Evolutionary conservation across 2,888 invertebrate genomes (phyloP), one percentile per base, ranked within the genome.

Genomic region (Sminthurides aquaticus): DNA sequence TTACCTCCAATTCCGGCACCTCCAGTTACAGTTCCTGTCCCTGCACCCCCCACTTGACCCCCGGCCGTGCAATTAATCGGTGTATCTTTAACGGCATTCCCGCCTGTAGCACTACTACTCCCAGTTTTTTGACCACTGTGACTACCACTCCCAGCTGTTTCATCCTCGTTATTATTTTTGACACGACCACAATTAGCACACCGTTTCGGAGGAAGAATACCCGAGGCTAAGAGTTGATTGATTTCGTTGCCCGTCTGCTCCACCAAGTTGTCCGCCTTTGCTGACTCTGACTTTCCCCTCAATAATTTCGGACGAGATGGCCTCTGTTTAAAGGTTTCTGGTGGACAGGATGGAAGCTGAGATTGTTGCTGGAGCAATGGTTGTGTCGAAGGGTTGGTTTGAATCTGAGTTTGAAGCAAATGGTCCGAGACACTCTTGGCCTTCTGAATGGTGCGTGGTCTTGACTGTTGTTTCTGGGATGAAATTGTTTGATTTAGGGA

Each of bases 351-450:
- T 5, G 52, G 5, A 5, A 11, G 43, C 5, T 15, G 8, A 15
- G 5, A 11, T 34, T 34, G 43, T 11, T 15, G 8, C 5, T 15
- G 8, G 5, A 11, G 43, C 8, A 5, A 11, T 11, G 5, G 5
- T 34, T 34, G 43, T 11, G 8, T 34, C 5, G 5, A 11, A 11
- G 5, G 43, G 15, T 15, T 15, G 15, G 5, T 34, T 15, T 34
- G 43, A 34, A 11, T 34, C 43, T 34, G 43, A 22, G 11, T 18
- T 8, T 20, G 20, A 20, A 52, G 52, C 18, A 52, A 22, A 20
- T 52, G 52, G 52, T 52, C 52, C 5, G 52, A 52, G 52, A 52
- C 52, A 20, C 52, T 52, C 8, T 52, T 8, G 5, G 52, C 52
- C 20, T 52, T 52, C 22, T 52, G 52, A 8, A 52, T 34, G 43